A percentile compares a stretch with the other conserved stretches of the same genome.
Evolutionary conservation across 2,797 vertebrate species (phyloP).

Genomic region (Cryptoprocta ferox): DNA sequence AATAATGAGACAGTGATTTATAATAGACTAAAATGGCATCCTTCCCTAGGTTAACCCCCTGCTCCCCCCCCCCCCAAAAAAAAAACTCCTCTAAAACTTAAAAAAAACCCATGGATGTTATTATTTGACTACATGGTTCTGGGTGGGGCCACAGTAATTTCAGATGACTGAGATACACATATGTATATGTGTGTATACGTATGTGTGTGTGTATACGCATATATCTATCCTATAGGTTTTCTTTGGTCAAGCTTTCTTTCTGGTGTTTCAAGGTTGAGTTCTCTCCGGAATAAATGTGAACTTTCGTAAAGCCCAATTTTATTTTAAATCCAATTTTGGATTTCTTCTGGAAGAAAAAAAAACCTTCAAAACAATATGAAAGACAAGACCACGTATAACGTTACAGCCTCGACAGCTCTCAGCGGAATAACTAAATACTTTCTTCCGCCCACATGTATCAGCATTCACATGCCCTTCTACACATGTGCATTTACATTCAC

Average conservation of each 20-base stretch:
- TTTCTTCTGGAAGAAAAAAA: constrained; percentile 39
- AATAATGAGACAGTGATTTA: constrained; percentile 73
- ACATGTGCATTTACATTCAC: constrained; percentile 65
- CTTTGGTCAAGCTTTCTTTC: not conserved
- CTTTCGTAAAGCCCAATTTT: constrained; percentile 45
- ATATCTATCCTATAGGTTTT: not conserved
- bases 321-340: constrained; percentile 59
- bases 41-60: not conserved
- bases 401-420: constrained; percentile 65
- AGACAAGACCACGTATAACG: constrained; percentile 60
- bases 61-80: no score
- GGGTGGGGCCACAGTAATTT: not conserved
- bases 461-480: constrained; percentile 61
- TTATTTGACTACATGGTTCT: not conserved
- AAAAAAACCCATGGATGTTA: not conserved
- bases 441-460: constrained; percentile 69
- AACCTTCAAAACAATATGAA: constrained; percentile 56
- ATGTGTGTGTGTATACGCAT: no score
- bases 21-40: not conserved
- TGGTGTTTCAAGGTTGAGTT: constrained; percentile 14
- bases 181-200: not conserved
- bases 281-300: not conserved
- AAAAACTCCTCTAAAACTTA: not conserved
- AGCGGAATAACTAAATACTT: constrained; percentile 67
- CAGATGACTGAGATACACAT: not conserved